These are phyloP conservation scores for Orchestia grillus DNA, from an alignment of 1,140 invertebrate genomes.

Conservation along the genomic window DNA sequence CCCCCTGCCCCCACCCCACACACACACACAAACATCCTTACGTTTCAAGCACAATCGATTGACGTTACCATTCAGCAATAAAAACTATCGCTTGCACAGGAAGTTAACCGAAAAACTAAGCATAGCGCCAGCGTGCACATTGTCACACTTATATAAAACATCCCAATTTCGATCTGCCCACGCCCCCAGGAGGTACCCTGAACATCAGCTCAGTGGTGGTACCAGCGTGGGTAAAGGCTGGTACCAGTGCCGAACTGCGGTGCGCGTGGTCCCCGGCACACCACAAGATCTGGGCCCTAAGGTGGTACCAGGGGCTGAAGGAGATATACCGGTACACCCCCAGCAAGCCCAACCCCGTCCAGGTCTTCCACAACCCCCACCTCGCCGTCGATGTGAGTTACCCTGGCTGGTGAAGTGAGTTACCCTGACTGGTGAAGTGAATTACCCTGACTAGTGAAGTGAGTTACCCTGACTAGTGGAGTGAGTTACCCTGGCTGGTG, in stretches of 20 bases:
- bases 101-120: too few species aligned
- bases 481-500: too few species aligned
- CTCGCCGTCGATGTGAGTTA: conserved; percentile 29
- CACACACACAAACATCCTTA: too few species aligned
- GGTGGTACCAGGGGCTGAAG: conserved; percentile 30
- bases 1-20: too few species aligned
- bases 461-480: background rate
- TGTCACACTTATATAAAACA: too few species aligned
- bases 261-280: conserved; percentile 12
- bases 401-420: background rate
- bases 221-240: conserved; percentile 31
- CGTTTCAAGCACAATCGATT: too few species aligned
- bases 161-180: too few species aligned
- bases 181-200: background rate
- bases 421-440: background rate
- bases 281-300: background rate
- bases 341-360: conserved; percentile 5
- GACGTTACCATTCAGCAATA: too few species aligned
- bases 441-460: background rate
- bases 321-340: conserved; percentile 46
- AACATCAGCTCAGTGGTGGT: conserved; percentile 28
- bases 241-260: background rate
- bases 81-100: too few species aligned
- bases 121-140: too few species aligned
- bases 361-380: conserved; percentile 8